Conservation (phyloP, 2,113 vertebrate species). For the Pholis gunnellus region DNA sequence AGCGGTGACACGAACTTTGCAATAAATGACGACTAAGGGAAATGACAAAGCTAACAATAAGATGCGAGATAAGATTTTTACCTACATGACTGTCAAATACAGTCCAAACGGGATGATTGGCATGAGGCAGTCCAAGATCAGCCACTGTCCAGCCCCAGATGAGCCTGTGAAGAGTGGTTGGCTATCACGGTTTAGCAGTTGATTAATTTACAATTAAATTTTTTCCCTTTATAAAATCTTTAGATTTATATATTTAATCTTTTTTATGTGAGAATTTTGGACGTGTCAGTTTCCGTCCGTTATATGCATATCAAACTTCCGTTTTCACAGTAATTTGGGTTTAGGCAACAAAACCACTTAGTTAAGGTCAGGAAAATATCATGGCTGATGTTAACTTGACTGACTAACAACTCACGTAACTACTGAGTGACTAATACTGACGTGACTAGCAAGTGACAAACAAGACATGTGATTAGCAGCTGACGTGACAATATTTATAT, state of each 20-base stretch:
- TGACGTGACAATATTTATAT: no score
- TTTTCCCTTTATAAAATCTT: not conserved
- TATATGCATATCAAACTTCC: no score
- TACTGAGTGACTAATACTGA: no score
- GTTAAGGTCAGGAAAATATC: not conserved
- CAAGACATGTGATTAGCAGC: no score
- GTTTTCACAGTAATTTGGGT: no score
- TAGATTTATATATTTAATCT: no score
- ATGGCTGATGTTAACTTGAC: not conserved
- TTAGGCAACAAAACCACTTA: no score
- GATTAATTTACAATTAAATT: not conserved
- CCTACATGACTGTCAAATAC: not conserved
- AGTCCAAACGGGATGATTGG: not conserved
- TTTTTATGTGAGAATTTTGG: no score
- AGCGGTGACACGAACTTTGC: not conserved
- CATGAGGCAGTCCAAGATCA: not conserved
- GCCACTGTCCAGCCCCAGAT: not conserved
- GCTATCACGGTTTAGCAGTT: not conserved
- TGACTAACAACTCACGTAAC: no score
- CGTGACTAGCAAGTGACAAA: no score
- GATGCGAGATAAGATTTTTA: not conserved
- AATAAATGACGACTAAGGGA: not conserved
- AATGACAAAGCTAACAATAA: not conserved
- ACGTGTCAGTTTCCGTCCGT: no score
- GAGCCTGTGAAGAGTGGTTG: not conserved